Conservation (phyloP, 2,113 vertebrate genomes). For the Hyperopisus bebe region DNA sequence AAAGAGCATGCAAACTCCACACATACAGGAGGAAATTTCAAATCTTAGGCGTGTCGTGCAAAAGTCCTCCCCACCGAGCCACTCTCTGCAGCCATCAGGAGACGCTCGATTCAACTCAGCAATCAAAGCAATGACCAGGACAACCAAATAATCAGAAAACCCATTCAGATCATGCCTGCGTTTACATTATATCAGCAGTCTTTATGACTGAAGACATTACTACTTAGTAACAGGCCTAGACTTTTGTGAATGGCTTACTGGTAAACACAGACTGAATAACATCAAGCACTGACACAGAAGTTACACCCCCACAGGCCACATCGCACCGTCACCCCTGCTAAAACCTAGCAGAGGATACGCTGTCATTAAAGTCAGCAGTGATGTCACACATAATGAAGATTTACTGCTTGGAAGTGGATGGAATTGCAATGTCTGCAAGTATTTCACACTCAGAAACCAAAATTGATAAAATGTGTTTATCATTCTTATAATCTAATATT, state of each 20-base stretch:
- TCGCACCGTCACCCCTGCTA: background rate
- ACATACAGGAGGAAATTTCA: background rate
- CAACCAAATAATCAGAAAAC: background rate
- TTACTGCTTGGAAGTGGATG: background rate
- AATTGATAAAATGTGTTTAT: background rate
- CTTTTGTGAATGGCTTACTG: background rate
- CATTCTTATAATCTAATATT: background rate
- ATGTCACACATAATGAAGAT: background rate
- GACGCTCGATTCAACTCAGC: background rate
- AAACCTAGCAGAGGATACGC: background rate
- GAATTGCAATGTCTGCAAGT: background rate
- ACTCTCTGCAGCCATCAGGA: background rate
- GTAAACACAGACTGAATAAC: background rate
- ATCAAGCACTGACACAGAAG: background rate
- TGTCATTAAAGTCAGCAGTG: background rate
- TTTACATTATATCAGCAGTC: background rate
- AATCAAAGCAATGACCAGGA: background rate
- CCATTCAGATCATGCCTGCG: background rate
- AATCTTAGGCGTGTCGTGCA: background rate
- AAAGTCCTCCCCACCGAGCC: background rate
- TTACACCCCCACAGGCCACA: background rate
- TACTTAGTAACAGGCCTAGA: background rate
- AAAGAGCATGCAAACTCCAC: background rate
- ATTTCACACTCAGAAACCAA: background rate
- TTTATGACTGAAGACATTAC: background rate